Evolutionary conservation across 2,888 invertebrate genomes (phyloP), one percentile per base, ranked within the genome.

Genomic region (Taphrorychus bicolor): DNA sequence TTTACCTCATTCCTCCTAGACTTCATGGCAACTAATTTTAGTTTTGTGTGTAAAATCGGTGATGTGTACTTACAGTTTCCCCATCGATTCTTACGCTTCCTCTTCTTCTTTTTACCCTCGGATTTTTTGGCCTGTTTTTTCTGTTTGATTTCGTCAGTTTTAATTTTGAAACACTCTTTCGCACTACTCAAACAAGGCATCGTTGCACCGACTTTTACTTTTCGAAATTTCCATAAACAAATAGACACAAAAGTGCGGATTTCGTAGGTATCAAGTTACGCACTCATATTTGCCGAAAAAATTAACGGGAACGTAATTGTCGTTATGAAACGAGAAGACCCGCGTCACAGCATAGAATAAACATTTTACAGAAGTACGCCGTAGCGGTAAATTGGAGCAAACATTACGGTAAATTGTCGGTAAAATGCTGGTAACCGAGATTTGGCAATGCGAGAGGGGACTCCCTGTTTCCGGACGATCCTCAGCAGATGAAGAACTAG

Each of bases 111-210:
- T 21, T 72, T 62, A 51, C 61, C 60, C 63, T 73, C 70, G 65
- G 72, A 75, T 64, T 72, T 72, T 56, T 70, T 71, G 48, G 70
- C 72, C 61, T 73, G 72, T 52, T 71, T 71, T 59, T 68, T 69
- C 62, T 70, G 63, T 41, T 73, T 72, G 18, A 70, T 65, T 17
- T 71, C 71, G 3, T 62, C 63, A 11, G 72, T 72, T 53, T 71
- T 72, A 22, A 69, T 70, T 56, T 77, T 79, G 48, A 79, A 72
- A 54, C 77, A 80, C 67, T 75, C 76, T 64, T 80, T 80, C 19
- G 78, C 79, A 73, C 75, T 78, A 21, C 73, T 74, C 48, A 79
- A 73, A 57, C 78, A 72, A 58, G 76, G 69, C 69, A 69, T 69
- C 32, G 14, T 69, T 9, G 22, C 18, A 19, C 41, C 18, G 19